Conservation (phyloP, 2,797 vertebrate genomes). For the Channallabes apus region DNA sequence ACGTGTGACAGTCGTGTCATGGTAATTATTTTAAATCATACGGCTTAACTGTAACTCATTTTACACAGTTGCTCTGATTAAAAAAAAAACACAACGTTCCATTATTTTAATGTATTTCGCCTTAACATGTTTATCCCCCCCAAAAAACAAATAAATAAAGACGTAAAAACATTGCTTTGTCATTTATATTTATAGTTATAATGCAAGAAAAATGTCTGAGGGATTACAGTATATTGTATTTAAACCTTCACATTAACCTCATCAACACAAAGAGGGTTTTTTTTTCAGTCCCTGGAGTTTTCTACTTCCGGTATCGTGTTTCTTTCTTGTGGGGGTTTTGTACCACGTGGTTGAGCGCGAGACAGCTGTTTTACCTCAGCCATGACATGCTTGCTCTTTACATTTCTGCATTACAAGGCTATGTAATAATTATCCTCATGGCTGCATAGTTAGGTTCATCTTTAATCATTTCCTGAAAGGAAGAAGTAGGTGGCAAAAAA, state of each 20-base stretch:
- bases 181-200: neutral
- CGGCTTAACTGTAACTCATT: neutral
- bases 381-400: neutral
- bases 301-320: neutral
- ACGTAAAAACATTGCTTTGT: neutral
- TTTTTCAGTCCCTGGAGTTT: neutral
- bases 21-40: neutral
- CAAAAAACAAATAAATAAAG: too few relatives aligned
- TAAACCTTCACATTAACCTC: neutral
- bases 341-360: conserved; percentile 19
- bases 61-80: neutral
- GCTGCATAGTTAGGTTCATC: neutral
- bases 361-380: conserved; percentile 17
- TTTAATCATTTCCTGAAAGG: neutral
- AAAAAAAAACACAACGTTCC: neutral
- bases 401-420: neutral
- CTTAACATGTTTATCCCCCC: neutral
- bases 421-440: neutral
- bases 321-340: conserved; percentile 17
- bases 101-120: too few relatives aligned
- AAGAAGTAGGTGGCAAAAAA: neutral
- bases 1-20: neutral
- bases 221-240: neutral
- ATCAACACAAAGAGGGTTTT: neutral
- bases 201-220: neutral